These are phyloP conservation scores for Campoletis sonorensis DNA, from an alignment of 1,140 invertebrate genomes.

Conservation along the genomic window DNA sequence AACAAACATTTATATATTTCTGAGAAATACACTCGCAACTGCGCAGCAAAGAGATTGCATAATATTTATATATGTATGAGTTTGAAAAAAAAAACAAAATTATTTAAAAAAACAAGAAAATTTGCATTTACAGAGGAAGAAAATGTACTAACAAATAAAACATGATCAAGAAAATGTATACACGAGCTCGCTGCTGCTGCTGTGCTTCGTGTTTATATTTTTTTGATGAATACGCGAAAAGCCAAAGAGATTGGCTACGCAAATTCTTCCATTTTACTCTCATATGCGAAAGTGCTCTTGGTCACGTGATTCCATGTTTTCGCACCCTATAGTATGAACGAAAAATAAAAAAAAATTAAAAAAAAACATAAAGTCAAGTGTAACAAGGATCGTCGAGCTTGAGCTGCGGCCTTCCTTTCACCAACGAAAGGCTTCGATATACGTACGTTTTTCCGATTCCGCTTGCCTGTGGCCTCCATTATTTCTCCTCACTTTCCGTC, in stretches of 20 bases:
- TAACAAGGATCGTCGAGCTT: not conserved
- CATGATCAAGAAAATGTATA: not conserved
- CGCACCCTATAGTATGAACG: not conserved
- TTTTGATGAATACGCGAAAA: not conserved
- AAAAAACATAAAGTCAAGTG: not conserved
- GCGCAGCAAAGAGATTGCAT: too few species aligned
- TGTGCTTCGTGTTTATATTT: not conserved
- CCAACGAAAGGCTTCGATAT: not conserved
- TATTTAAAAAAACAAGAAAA: too few species aligned
- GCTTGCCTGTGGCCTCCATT: not conserved
- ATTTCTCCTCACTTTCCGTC: not conserved
- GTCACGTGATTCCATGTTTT: not conserved
- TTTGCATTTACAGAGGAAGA: not conserved
- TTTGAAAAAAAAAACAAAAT: too few species aligned
- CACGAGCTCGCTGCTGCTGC: too few species aligned
- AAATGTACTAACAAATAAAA: not conserved
- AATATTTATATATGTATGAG: too few species aligned
- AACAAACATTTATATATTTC: too few species aligned
- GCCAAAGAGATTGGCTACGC: slow-evolving; percentile 1
- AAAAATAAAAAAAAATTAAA: not conserved
- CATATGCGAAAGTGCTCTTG: not conserved
- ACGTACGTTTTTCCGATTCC: too few species aligned
- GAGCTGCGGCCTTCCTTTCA: slow-evolving; percentile 5
- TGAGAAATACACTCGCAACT: too few species aligned
- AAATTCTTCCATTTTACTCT: not conserved